Conservation (phyloP, 2,888 invertebrate species). For the Andrena flavipes region DNA sequence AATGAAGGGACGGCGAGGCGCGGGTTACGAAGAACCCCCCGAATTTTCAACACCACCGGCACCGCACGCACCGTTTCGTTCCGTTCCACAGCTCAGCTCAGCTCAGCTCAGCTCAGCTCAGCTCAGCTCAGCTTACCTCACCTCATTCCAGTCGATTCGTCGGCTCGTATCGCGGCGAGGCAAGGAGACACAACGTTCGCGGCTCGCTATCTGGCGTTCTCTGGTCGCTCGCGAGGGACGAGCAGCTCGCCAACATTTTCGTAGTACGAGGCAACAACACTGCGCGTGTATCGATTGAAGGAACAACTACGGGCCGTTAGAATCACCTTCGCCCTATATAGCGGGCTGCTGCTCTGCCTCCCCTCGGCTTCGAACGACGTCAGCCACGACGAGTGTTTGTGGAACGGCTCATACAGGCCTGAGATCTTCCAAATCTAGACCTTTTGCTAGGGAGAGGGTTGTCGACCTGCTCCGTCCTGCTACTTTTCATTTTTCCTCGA, state of each 20-base stretch:
- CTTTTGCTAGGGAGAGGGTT: conserved; percentile 42
- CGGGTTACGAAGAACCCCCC: conserved; percentile 13
- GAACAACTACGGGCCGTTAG: conserved; percentile 58
- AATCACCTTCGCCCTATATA: conserved; percentile 61
- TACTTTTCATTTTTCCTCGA: conserved; percentile 8
- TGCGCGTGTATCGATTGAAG: conserved; percentile 70
- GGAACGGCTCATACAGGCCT: conserved; percentile 52
- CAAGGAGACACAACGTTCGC: background rate
- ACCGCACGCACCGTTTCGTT: conserved; percentile 6
- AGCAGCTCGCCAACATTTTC: conserved; percentile 60
- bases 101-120: background rate
- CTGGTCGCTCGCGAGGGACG: conserved; percentile 25
- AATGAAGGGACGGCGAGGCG: conserved; percentile 48
- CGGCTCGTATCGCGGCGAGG: background rate
- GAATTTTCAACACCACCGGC: conserved; percentile 3
- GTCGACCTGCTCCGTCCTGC: conserved; percentile 34
- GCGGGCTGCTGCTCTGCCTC: conserved; percentile 24
- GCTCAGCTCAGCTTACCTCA: too few species aligned
- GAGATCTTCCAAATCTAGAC: conserved; percentile 54
- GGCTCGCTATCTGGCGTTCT: conserved; percentile 4
- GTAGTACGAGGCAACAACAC: conserved; percentile 64
- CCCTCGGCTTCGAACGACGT: conserved; percentile 37
- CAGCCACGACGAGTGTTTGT: conserved; percentile 56
- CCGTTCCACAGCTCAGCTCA: background rate
- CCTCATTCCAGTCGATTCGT: background rate